Conservation (phyloP, 2,113 vertebrate genomes). For the Phyllopteryx taeniolatus region DNA sequence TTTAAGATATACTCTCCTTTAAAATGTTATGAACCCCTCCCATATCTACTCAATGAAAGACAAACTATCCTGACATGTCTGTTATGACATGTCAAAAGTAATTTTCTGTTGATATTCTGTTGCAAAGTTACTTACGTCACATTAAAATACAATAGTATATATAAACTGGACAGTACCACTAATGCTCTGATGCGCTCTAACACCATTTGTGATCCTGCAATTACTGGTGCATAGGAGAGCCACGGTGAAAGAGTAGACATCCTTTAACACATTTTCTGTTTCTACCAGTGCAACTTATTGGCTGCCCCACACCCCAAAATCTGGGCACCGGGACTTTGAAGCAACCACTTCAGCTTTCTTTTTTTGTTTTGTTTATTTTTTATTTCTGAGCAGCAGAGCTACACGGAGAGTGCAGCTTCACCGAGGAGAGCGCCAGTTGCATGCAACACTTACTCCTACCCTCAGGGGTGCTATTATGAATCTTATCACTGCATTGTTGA, state of each 20-base stretch:
- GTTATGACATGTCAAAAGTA: background rate
- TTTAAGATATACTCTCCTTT: background rate
- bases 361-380: conserved; percentile 35
- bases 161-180: no score
- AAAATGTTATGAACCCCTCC: background rate
- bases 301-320: conserved; percentile 52
- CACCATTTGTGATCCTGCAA: background rate
- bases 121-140: background rate
- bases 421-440: conserved; percentile 58
- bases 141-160: no score
- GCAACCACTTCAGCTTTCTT: conserved; percentile 52
- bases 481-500: conserved; percentile 52
- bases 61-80: background rate
- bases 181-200: background rate
- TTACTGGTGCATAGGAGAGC: conserved; percentile 47
- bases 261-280: conserved; percentile 74
- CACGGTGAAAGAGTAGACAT: conserved; percentile 51
- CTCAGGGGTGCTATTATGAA: conserved; percentile 55
- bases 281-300: conserved; percentile 70
- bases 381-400: conserved; percentile 46
- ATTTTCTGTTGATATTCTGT: background rate
- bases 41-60: background rate
- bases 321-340: conserved; percentile 51
- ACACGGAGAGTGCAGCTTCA: conserved; percentile 55
- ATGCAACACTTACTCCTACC: conserved; percentile 64